Percentiles rank a stretch among this genome's conserved stretches.
Evolutionary conservation across 2,113 vertebrate genomes (phyloP).

Genomic region (Ia io): DNA sequence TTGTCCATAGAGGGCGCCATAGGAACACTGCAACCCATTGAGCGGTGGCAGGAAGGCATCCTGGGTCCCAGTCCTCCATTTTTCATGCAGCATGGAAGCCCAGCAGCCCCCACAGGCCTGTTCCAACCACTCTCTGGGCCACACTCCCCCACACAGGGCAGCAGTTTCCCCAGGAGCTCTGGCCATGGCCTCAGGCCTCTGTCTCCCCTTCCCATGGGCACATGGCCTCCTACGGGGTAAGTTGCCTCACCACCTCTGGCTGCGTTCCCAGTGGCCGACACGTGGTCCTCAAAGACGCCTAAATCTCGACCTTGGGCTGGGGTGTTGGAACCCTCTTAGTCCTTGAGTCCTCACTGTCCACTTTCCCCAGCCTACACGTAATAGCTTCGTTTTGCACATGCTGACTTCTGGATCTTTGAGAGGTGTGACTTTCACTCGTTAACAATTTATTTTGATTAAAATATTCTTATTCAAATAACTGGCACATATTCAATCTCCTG

Average conservation of each 20-base stretch:
- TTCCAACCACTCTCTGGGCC: no score
- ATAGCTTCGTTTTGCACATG: not conserved
- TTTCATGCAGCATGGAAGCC: not conserved
- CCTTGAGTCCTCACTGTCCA: not conserved
- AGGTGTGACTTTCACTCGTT: not conserved
- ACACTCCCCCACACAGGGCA: fast-evolving
- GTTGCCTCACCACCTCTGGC: not conserved
- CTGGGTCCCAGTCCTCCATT: not conserved
- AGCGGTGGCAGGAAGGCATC: not conserved
- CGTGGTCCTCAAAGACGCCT: not conserved
- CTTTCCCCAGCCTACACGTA: not conserved
- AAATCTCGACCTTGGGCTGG: not conserved
- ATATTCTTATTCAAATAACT: not conserved
- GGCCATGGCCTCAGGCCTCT: not conserved
- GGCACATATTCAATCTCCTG: not conserved
- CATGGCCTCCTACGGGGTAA: no score
- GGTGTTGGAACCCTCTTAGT: no score
- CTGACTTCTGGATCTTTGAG: not conserved
- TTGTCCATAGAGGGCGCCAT: not conserved
- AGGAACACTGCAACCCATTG: not conserved
- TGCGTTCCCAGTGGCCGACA: not conserved
- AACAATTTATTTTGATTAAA: not conserved
- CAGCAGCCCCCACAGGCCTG: not conserved
- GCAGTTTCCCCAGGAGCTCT: not conserved
- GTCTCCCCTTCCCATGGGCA: not conserved